Evolutionary conservation across 2,888 invertebrate species (phyloP), one percentile per base, ranked within the genome.

Genomic region (Sarcophaga subvicina): DNA sequence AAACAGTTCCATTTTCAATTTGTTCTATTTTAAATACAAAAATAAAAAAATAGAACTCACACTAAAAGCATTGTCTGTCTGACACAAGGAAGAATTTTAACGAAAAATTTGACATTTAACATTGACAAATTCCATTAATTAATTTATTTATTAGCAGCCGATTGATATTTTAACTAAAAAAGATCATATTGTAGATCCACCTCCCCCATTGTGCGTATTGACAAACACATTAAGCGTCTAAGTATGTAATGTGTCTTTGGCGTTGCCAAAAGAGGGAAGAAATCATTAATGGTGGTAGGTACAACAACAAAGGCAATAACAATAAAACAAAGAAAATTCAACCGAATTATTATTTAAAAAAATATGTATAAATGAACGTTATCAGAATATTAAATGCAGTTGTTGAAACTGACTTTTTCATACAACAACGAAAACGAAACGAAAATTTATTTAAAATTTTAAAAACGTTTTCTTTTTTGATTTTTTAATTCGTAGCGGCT

Each of bases 201-300:
- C 80, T 10, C 14, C 47, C 80, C 70, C 76, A 80, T 66, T 64
- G 79, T 76, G 75, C 70, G 49, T 69, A 69, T 54, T n/a, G 45
- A 54, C 25, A 11, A 54, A 54, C 54, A 59, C n/a, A 22, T 59
- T n/a, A 14, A 59, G 54, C 45, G n/a, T n/a, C 45, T 17, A 66
- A 47, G 72, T 83, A 60, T 75, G 45, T 37, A 77, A 63, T 60
- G 81, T 87, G 88, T 47, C 86, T 87, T 88, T 89, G 86, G 76
- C 80, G 84, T 80, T 89, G 88, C 87, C 89, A 89, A 89, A 88
- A 89, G 79, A n/a, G 72, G 80, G 70, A 81, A 84, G 81, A 75
- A 80, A 76, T 76, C 63, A 76, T 59, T 47, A 37, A 37, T 37
- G 37, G 10, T 22, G 37, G 14, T 70, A 70, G 37, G 14, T 70